Conservation (phyloP, 2,113 vertebrate species). For the Gulo gulo region DNA sequence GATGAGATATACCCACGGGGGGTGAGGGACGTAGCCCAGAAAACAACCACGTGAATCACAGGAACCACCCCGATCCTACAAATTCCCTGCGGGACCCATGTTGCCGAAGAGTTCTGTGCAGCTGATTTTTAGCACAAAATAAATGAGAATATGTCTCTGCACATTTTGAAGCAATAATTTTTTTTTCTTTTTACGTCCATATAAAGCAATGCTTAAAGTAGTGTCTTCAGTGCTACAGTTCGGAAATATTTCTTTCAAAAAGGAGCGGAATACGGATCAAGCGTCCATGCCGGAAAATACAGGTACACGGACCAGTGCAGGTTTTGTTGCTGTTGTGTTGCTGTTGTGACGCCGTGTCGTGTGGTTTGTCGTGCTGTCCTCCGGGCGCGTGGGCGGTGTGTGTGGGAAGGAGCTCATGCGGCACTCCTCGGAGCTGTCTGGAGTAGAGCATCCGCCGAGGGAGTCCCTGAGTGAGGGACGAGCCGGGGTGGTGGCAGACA, state of each 20-base stretch:
- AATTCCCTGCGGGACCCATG: neutral
- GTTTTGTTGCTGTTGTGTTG: neutral
- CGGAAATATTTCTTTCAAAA: constrained; percentile 97
- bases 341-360: neutral
- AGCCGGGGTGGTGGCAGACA: fast-evolving
- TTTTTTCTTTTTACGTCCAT: neutral
- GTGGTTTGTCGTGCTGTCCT: neutral
- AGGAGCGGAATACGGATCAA: constrained; percentile 97
- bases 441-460: neutral
- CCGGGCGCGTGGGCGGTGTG: neutral
- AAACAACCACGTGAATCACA: neutral
- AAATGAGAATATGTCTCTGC: neutral
- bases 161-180: neutral
- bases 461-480: neutral
- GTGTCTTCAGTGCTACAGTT: constrained; percentile 98
- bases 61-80: neutral
- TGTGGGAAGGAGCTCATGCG: fast-evolving
- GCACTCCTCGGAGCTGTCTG: neutral
- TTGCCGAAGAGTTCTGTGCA: neutral
- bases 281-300: constrained; percentile 99
- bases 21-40: neutral
- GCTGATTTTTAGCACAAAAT: neutral
- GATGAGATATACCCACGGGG: neutral
- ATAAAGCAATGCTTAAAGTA: constrained; percentile 96
- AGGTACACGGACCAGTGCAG: constrained; percentile 79